These are phyloP conservation scores for Antedon bifida DNA, from an alignment of 35 echinoderm and acorn worm species.

Conservation along the genomic window DNA sequence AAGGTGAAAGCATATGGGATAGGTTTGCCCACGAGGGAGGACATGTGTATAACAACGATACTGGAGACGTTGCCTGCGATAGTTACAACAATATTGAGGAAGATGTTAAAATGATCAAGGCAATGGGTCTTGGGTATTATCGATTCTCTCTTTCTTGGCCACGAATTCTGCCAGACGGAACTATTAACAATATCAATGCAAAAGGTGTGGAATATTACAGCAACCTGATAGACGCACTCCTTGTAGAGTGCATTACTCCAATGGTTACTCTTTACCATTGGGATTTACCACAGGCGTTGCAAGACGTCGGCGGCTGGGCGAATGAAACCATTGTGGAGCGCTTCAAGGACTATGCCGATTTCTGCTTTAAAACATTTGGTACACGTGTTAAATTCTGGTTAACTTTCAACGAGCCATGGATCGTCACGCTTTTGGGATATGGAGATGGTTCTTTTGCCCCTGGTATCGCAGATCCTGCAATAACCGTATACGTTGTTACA, in stretches of 20 bases:
- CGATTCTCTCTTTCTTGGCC: slow-evolving; percentile 87
- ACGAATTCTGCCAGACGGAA: slow-evolving; percentile 52
- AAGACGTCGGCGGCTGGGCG: slow-evolving; percentile 59
- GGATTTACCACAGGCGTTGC: slow-evolving; percentile 50
- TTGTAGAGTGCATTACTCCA: slow-evolving; percentile 38
- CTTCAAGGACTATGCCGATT: slow-evolving; percentile 72
- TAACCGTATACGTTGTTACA: slow-evolving; percentile 28
- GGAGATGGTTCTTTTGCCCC: slow-evolving; percentile 43
- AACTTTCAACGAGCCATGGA: slow-evolving; percentile 68
- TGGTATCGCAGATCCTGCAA: slow-evolving; percentile 35
- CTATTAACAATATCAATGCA: slow-evolving; percentile 44
- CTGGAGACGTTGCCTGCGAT: slow-evolving; percentile 63
- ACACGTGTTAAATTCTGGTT: slow-evolving; percentile 68
- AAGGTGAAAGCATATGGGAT: slow-evolving; percentile 67
- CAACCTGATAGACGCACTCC: slow-evolving; percentile 43
- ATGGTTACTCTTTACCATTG: slow-evolving; percentile 76
- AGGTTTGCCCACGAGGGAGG: slow-evolving; percentile 26
- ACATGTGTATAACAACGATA: slow-evolving; percentile 27
- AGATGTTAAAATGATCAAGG: slow-evolving; percentile 53
- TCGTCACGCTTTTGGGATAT: slow-evolving; percentile 51
- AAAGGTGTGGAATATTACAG: slow-evolving; percentile 72
- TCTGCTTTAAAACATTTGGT: slow-evolving; percentile 72
- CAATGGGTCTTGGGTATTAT: slow-evolving; percentile 53
- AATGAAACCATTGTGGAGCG: slow-evolving; percentile 52
- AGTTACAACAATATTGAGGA: slow-evolving; percentile 66